Evolutionary conservation across 2,113 vertebrate genomes (phyloP), one percentile per base, ranked within the genome.

Genomic region (Sinocyclocheilus grahami): DNA sequence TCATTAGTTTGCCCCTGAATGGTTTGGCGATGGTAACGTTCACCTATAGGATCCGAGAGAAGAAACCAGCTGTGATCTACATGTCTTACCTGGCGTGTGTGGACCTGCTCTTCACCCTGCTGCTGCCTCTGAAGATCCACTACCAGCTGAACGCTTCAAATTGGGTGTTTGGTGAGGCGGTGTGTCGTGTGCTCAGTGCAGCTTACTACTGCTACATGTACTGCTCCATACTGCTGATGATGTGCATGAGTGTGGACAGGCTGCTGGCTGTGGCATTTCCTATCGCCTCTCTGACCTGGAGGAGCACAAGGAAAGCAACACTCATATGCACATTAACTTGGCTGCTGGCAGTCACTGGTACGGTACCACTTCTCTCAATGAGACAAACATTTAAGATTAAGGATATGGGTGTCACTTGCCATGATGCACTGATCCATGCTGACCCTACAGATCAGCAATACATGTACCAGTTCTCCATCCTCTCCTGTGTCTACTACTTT

Each of bases 151-250:
- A 95, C 0, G 96, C 97, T 83, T 97, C 96, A 3, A 39, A 99
- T 83, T 99, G 98, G 98, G 58, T 71, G 14, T 98, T 96, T n/a
- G 97, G 97, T 48, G 86, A 96, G 12, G 89, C 89, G 0, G 90
- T 96, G 95, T 99, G 98, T 89, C 91, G 94, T 39, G 89, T 96
- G 0, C 87, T 97, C 86, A 99, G 96, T 0, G 96, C 96, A 0
- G 95, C 96, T 0, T 99, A 97, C 90, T 98, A 98, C 88, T 96
- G 95, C 88, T 98, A 99, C 93, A 98, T 99, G 97, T 98, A 98
- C 74, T 97, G 97, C 87, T 99, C 97, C 0, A 77, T 98, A 82
- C 94, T 99, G 93, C 95, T 99, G 74, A 95, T 97, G 91, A 96
- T 93, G 0, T 95, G 95, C 83, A 99, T 99, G 22, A 96, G 96